A percentile compares a stretch with the other conserved stretches of the same genome.
Conservation (phyloP, 92 coral and sea anemone species). For the Metridium senile region DNA sequence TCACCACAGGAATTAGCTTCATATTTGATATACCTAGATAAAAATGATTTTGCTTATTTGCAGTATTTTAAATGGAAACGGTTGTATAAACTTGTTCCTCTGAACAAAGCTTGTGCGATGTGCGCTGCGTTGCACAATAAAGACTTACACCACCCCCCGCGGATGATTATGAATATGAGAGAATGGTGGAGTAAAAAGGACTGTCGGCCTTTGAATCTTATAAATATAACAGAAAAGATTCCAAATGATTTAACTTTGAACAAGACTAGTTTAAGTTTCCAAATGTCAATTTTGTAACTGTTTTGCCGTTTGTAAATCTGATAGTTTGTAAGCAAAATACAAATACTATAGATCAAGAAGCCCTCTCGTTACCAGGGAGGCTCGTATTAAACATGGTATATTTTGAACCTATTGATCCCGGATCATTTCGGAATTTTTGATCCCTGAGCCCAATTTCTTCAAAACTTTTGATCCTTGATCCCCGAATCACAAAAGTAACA, state of each 20-base stretch:
- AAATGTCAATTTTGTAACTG: not conserved
- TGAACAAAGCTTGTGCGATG: constrained; percentile 67
- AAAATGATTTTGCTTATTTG: constrained; percentile 46
- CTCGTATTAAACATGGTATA: too few species aligned
- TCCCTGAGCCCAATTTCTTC: too few species aligned
- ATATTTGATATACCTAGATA: constrained; percentile 36
- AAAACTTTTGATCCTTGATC: too few species aligned
- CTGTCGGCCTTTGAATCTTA: constrained; percentile 42
- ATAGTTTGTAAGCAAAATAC: too few species aligned
- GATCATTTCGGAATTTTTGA: too few species aligned
- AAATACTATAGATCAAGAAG: too few species aligned
- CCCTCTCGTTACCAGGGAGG: too few species aligned
- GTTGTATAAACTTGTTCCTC: constrained; percentile 42
- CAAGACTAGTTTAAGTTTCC: not conserved
- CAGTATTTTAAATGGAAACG: constrained; percentile 52
- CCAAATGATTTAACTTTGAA: not conserved
- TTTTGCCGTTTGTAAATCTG: too few species aligned
- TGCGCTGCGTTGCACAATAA: constrained; percentile 65
- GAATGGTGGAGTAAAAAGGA: constrained; percentile 39
- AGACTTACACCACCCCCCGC: constrained; percentile 41
- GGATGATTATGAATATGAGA: constrained; percentile 46
- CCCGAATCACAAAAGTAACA: too few species aligned
- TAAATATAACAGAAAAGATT: not conserved
- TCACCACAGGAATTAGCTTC: constrained; percentile 52
- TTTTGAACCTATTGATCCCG: too few species aligned